Evolutionary conservation across 2,113 vertebrate species (phyloP).

Genomic region (Crotalus helleri): DNA sequence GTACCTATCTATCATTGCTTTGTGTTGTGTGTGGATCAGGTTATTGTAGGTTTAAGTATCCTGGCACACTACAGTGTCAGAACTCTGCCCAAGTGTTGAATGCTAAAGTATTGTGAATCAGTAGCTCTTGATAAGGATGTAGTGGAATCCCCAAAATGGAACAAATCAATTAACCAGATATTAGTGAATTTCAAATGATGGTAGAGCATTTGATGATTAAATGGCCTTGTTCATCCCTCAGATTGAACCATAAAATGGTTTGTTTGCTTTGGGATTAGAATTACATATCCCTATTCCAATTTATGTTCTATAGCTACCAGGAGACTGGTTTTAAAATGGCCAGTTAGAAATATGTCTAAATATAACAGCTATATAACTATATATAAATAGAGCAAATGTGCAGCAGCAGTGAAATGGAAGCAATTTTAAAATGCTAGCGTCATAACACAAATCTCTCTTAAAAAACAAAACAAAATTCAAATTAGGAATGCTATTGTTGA

Average conservation of each 20-base stretch:
- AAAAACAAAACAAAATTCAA: not conserved
- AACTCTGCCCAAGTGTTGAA: not conserved
- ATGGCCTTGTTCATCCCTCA: not conserved
- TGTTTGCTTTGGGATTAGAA: not conserved
- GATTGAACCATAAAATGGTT: not conserved
- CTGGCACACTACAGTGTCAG: not conserved
- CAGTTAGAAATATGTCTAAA: not conserved
- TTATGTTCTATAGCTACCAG: not conserved
- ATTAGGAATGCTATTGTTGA: not conserved
- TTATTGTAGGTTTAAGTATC: not conserved
- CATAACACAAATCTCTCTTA: not conserved
- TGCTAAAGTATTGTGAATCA: not conserved
- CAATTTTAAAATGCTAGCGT: not conserved
- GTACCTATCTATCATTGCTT: not conserved
- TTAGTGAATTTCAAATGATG: not conserved
- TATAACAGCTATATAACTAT: not conserved
- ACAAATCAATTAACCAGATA: not conserved
- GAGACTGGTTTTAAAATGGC: not conserved
- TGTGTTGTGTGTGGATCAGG: not conserved
- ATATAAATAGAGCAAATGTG: not conserved
- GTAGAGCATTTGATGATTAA: not conserved
- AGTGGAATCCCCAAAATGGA: not conserved
- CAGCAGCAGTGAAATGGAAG: not conserved
- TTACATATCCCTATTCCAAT: not conserved
- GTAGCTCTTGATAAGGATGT: not conserved